A percentile compares a stretch with the other conserved stretches of the same genome.
Evolutionary conservation across 2,888 invertebrate genomes (phyloP).

Genomic region (Megamerina dolium): DNA sequence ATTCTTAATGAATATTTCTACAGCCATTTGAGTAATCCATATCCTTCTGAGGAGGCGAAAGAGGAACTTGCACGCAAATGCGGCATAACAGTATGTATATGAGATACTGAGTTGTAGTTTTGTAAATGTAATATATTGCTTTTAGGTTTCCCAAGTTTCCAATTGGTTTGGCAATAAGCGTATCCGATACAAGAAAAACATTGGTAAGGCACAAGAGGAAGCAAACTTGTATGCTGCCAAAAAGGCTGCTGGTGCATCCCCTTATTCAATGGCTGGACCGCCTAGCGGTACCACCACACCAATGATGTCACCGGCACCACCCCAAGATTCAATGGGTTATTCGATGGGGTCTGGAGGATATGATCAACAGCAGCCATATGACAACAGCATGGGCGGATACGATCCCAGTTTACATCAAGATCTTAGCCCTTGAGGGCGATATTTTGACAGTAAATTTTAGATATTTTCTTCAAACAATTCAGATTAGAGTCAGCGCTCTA

Average conservation of each 20-base stretch:
- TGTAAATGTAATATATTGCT: too few species aligned
- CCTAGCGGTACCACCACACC: constrained; percentile 88
- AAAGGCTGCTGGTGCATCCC: constrained; percentile 89
- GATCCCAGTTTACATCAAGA: constrained; percentile 86
- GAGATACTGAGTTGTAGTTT: not conserved
- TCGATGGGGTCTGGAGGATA: constrained; percentile 88
- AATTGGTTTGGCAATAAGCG: constrained; percentile 99
- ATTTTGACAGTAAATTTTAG: constrained; percentile 34
- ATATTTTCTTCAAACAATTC: constrained; percentile 9
- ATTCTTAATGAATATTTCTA: constrained; percentile 99
- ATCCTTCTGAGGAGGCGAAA: constrained; percentile 99
- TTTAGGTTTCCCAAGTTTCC: constrained; percentile 68
- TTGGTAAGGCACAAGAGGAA: constrained; percentile 98
- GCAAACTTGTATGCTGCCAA: constrained; percentile 98
- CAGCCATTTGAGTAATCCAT: constrained; percentile 98
- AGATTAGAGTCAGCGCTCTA: too few species aligned
- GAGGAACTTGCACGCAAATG: constrained; percentile 99
- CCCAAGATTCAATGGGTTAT: constrained; percentile 90
- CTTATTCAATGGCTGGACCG: constrained; percentile 81
- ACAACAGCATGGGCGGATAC: constrained; percentile 85
- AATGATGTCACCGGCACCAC: constrained; percentile 91
- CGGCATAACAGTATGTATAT: constrained; percentile 80
- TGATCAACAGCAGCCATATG: constrained; percentile 82
- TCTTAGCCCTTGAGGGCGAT: constrained; percentile 57
- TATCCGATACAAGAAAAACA: constrained; percentile 99